Evolutionary conservation across 2,797 vertebrate genomes (phyloP), one percentile per base, ranked within the genome.

Genomic region (Telmatherina bonti): DNA sequence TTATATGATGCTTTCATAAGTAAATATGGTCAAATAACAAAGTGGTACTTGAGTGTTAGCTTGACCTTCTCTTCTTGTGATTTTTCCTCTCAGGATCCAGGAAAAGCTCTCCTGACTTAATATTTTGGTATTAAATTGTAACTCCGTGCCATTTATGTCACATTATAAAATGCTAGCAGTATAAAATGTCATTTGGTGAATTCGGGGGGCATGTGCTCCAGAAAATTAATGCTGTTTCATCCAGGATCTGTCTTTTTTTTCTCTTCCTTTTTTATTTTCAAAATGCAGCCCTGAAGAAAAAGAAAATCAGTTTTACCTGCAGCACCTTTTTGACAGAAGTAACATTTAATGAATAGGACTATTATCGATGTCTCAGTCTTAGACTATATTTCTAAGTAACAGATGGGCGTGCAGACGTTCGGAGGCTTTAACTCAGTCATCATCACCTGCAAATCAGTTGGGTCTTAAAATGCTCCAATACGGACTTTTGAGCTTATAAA

Each of bases 301-400:
- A 11, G n/a, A 24, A 22, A 49, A 49, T 12, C 47, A 4, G 12
- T 65, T 77, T 75, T 60, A 78, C 70, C 72, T 22, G 55, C 78
- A 78, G 71, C 77, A 95, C 92, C 94, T 94, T 94, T 96, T 96
- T 96, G 95, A 96, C 96, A 96, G 96, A 95, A 96, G 96, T 95
- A 95, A 96, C 96, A 97, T 96, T 98, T 97, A 97, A 97, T 96
- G 95, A 97, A 97, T 95, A 95, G 94, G 93, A 94, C 94, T 96
- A 96, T 97, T 96, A 97, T 96, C 96, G 96, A 95, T 92, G 26
- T 92, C 92, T 92, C 91, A 93, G 95, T 96, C 95, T 95, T 89
- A 90, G 92, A 94, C 18, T 43, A 43, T 43, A 43, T 43, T 43
- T 43, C 18, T 43, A 43, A 20, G 41, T 43, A 43, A 43, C 86